A percentile compares a stretch with the other conserved stretches of the same genome.
These are phyloP conservation scores for Rhodinocichla rosea DNA, from an alignment of 2,113 vertebrate genomes.

Conservation along the genomic window DNA sequence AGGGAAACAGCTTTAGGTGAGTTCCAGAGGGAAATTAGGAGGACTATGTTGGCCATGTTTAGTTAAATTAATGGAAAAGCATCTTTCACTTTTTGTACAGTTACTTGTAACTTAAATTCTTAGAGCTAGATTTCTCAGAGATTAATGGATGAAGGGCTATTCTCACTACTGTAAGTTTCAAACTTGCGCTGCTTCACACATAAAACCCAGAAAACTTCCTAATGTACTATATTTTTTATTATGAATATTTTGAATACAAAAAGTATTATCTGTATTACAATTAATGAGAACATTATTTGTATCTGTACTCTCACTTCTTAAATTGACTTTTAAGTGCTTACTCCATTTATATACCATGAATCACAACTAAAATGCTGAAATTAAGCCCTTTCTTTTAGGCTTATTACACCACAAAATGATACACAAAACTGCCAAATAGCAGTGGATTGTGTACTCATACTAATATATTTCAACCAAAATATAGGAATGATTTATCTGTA, in stretches of 20 bases:
- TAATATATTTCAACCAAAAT: background rate
- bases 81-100: background rate
- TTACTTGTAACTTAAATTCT: background rate
- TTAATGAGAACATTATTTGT: constrained; percentile 38
- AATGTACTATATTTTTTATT: background rate
- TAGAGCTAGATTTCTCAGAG: background rate
- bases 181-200: background rate
- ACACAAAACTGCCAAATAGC: constrained; percentile 28
- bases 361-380: constrained; percentile 65
- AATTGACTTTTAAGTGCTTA: constrained; percentile 55
- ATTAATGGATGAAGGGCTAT: background rate
- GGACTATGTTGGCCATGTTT: background rate
- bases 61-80: background rate
- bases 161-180: background rate
- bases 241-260: constrained; percentile 22
- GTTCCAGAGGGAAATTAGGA: background rate
- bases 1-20: background rate
- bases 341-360: constrained; percentile 37
- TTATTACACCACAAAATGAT: constrained; percentile 47
- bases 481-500: constrained; percentile 20
- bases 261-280: background rate
- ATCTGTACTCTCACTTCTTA: background rate
- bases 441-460: background rate
- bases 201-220: background rate
- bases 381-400: constrained; percentile 25